A percentile compares a stretch with the other conserved stretches of the same genome.
Conservation (phyloP, 2,888 invertebrate genomes). For the Cerastoderma edule region DNA sequence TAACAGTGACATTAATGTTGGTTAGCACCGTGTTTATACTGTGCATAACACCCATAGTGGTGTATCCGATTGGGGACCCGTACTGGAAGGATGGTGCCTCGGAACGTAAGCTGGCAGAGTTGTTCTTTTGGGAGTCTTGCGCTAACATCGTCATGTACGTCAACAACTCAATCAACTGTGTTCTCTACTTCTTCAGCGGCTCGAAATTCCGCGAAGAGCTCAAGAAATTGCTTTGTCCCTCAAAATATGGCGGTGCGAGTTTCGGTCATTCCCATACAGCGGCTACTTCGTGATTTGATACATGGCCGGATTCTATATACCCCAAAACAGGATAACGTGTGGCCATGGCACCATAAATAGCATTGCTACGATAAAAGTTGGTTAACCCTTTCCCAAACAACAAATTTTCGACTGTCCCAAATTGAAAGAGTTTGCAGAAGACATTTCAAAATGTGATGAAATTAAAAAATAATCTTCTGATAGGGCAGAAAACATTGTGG, state of each 20-base stretch:
- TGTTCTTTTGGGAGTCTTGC: slow-evolving; percentile 45
- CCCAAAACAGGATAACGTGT: no score
- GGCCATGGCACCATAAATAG: no score
- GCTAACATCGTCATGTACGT: slow-evolving; percentile 55
- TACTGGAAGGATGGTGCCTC: slow-evolving; percentile 48
- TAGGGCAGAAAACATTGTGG: neutral
- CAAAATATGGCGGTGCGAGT: slow-evolving; percentile 6
- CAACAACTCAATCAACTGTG: slow-evolving; percentile 48
- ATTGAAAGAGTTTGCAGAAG: no score
- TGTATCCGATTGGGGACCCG: slow-evolving; percentile 56
- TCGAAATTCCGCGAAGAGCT: slow-evolving; percentile 50
- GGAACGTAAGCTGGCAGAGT: slow-evolving; percentile 32
- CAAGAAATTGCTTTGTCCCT: slow-evolving; percentile 27
- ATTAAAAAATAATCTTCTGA: no score
- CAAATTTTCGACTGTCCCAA: no score
- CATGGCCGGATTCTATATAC: no score
- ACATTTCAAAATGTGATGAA: no score
- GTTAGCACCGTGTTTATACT: slow-evolving; percentile 48
- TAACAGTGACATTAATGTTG: slow-evolving; percentile 45
- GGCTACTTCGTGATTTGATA: no score
- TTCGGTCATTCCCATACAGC: no score
- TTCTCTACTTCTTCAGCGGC: slow-evolving; percentile 51
- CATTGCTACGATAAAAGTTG: no score
- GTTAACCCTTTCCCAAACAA: no score
- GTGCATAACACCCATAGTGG: slow-evolving; percentile 56